These are phyloP conservation scores for Luidia sarsii DNA, from an alignment of 53 echinoderm and acorn worm genomes.

Conservation along the genomic window DNA sequence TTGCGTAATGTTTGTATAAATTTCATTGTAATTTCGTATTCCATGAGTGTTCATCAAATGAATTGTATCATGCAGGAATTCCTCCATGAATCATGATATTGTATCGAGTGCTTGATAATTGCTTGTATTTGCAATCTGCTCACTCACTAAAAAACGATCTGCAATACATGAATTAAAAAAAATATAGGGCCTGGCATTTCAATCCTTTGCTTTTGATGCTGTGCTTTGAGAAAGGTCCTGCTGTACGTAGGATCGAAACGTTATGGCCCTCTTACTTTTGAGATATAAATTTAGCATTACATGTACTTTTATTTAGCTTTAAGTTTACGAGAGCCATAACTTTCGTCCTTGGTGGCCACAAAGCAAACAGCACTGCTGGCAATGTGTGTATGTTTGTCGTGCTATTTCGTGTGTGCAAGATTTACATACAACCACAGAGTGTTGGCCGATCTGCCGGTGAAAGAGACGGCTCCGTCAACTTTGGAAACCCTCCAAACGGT, in stretches of 20 bases:
- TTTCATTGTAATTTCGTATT: too few relatives aligned
- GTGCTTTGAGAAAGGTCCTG: neutral
- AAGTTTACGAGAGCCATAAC: neutral
- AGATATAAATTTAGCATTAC: neutral
- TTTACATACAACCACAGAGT: constrained; percentile 28
- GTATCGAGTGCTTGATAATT: too few relatives aligned
- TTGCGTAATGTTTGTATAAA: too few relatives aligned
- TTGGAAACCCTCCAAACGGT: too few relatives aligned
- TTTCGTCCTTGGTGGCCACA: neutral
- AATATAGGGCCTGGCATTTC: neutral
- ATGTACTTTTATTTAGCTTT: neutral
- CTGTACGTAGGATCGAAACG: neutral
- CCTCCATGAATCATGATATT: too few relatives aligned
- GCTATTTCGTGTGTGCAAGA: neutral
- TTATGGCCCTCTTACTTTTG: neutral
- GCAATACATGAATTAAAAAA: neutral
- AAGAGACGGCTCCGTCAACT: too few relatives aligned
- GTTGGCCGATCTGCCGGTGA: neutral
- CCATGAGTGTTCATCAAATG: too few relatives aligned
- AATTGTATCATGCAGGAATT: too few relatives aligned
- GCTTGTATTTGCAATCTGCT: too few relatives aligned
- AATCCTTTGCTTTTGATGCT: too few relatives aligned
- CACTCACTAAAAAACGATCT: too few relatives aligned
- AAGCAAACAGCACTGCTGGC: neutral
- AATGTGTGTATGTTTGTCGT: neutral